Evolutionary conservation across 2,888 invertebrate species (phyloP), one percentile per base, ranked within the genome.

Genomic region (Graphium colonna): DNA sequence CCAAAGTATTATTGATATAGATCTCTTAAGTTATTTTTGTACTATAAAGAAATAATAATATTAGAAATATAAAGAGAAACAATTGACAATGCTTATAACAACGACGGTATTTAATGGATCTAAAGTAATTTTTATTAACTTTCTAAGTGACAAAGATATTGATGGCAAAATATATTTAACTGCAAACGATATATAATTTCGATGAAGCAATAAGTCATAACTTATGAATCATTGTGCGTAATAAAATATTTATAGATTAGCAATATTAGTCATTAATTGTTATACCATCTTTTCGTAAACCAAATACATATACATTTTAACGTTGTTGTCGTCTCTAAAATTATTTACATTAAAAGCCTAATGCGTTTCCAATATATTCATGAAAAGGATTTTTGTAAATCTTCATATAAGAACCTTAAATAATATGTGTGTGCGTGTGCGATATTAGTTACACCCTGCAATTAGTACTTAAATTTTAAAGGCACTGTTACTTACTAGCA

Each of bases 1-100:
- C 40, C 28, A 7, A 41, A 49, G 40, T 49, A 40, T 13, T 38
- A 39, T 10, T 4, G 28, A 26, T 1, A 17, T 1, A 40, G n/a
- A 49, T 28, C 1, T 9, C 8, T 9, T 4, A 12, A 16, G 13
- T 49, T 49, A 31, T 41, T 49, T 49, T 49, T 41, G 15, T 49
- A 41, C 10, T 10, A 38, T 21, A 18, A 45, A n/a, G 13, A 28
- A 12, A 48, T 21, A 8, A 21, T 12, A 10, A 1, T 15, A 7
- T n/a, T n/a, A n/a, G 13, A 28, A 12, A 48, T 21, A 8, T 13
- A 8, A 10, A 1, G 9, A 7, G 28, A 5, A 40, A n/a, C 26
- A 16, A 41, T 31, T 40, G 12, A 41, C 16, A 41, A 31, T 31
- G 7, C 17, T 40, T 36, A 26, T 36, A 7, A 40, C 41, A 49